Conservation (phyloP, 2,797 vertebrate species). For the Sebastes nivosus region DNA sequence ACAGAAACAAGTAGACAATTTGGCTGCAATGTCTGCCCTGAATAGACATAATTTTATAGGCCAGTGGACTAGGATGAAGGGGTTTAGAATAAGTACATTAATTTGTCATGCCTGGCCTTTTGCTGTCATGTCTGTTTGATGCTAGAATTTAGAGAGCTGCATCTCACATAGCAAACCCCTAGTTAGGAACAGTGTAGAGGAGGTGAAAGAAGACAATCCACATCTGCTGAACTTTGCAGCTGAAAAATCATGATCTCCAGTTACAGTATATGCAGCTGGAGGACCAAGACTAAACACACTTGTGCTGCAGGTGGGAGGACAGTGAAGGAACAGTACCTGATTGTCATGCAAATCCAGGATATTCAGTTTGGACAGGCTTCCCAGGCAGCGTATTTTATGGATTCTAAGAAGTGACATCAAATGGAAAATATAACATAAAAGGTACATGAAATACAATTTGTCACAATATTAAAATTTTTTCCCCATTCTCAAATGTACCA, state of each 20-base stretch:
- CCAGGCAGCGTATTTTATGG: constrained; percentile 88
- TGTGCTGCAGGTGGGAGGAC: neutral
- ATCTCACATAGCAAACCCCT: neutral
- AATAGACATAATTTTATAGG: neutral
- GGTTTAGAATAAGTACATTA: neutral
- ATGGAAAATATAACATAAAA: neutral
- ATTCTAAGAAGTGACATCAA: constrained; percentile 80
- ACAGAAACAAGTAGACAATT: neutral
- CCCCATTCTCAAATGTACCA: neutral
- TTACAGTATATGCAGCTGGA: neutral
- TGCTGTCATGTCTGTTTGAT: constrained; percentile 14
- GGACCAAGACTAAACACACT: neutral
- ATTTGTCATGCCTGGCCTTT: constrained; percentile 17
- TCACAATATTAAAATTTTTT: neutral
- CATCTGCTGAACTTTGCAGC: constrained; percentile 14
- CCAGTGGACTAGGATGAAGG: neutral
- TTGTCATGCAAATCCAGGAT: constrained; percentile 96
- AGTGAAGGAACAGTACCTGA: constrained; percentile 84
- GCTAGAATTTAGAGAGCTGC: constrained; percentile 9
- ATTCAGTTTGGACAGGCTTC: constrained; percentile 87
- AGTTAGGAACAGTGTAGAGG: neutral
- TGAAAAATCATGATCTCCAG: neutral
- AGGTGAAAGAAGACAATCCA: neutral
- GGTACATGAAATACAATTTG: neutral
- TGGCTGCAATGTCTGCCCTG: neutral